A percentile compares a stretch with the other conserved stretches of the same genome.
Evolutionary conservation across 2,888 invertebrate genomes (phyloP).

Genomic region (Drosophila paranaensis): DNA sequence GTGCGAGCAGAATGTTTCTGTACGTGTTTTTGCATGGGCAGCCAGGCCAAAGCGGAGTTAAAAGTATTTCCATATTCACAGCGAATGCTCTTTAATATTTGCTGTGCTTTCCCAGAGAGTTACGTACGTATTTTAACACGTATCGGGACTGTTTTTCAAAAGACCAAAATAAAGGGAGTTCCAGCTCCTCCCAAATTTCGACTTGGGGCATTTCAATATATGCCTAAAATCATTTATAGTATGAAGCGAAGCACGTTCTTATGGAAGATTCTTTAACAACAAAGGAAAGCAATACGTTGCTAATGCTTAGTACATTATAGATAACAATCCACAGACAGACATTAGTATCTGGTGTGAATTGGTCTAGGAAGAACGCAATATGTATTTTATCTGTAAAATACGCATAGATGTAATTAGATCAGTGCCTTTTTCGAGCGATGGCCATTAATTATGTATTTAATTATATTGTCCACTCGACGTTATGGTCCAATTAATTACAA

Average conservation of each 20-base stretch:
- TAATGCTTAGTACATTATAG: too few species aligned
- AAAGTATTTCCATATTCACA: conserved; percentile 72
- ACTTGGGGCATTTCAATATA: background rate
- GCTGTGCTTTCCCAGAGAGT: conserved; percentile 13
- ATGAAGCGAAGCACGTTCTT: too few species aligned
- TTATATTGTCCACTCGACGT: conserved; percentile 67
- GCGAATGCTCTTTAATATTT: conserved; percentile 73
- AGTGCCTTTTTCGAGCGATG: conserved; percentile 15
- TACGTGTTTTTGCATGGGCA: conserved; percentile 6
- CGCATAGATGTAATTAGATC: conserved; percentile 49
- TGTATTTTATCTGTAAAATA: background rate
- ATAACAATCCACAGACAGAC: too few species aligned
- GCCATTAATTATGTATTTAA: conserved; percentile 74
- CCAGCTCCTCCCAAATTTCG: background rate
- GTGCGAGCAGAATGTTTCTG: background rate
- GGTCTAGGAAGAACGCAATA: too few species aligned
- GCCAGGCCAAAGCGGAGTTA: conserved; percentile 1
- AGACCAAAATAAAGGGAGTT: background rate
- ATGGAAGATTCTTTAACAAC: background rate
- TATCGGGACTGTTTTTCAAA: background rate
- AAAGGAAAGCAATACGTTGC: too few species aligned
- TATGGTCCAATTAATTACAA: conserved; percentile 73
- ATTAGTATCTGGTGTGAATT: too few species aligned
- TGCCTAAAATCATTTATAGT: too few species aligned
- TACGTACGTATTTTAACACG: conserved; percentile 14